A percentile compares a stretch with the other conserved stretches of the same genome.
These are phyloP conservation scores for Coilia nasus DNA, from an alignment of 2,797 vertebrate species.

Conservation along the genomic window DNA sequence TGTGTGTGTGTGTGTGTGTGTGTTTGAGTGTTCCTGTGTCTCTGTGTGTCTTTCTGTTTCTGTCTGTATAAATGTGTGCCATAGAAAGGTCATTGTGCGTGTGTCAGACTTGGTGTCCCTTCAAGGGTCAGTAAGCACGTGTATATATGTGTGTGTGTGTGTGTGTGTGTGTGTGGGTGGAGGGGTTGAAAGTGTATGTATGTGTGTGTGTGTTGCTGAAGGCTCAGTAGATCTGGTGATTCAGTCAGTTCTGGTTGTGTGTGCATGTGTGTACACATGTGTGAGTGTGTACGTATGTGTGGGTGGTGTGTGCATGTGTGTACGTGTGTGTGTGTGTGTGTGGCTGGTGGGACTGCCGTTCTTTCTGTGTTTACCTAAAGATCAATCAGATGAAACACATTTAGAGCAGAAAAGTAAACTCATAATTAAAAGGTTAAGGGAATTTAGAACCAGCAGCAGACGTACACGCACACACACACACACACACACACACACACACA, in stretches of 20 bases:
- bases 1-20: no score
- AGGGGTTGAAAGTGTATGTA: no score
- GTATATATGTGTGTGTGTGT: no score
- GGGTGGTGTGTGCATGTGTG: not conserved
- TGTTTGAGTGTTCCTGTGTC: no score
- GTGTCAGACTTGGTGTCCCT: not conserved
- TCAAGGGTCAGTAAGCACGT: no score
- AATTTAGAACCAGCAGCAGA: no score
- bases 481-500: no score
- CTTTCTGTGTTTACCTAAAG: not conserved
- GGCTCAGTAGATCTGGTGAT: no score
- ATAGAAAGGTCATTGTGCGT: not conserved
- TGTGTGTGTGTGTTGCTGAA: not conserved
- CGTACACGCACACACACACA: no score
- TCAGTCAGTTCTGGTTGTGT: no score
- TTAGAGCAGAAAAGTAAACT: slow-evolving; percentile 1
- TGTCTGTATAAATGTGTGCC: no score
- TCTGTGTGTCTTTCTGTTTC: no score
- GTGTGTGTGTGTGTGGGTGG: not conserved
- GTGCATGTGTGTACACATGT: not conserved
- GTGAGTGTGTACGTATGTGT: not conserved
- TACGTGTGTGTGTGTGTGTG: not conserved
- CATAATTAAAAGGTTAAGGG: not conserved
- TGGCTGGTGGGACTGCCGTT: not conserved
- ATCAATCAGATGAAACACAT: not conserved